phyloP scores from a whole-genome alignment of 1,140 invertebrate species.

The Gryllus bimaculatus region DNA sequence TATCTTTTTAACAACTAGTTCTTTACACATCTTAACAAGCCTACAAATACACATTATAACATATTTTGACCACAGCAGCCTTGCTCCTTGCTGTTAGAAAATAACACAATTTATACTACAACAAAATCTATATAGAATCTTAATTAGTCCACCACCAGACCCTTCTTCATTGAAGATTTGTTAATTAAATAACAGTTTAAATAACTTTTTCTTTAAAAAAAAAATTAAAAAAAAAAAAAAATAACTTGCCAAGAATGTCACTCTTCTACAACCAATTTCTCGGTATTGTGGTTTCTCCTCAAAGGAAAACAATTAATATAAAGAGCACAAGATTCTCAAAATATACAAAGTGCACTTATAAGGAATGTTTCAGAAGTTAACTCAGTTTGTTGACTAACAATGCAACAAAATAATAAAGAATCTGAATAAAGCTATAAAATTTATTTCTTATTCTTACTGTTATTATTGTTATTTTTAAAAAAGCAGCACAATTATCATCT shows the following conservation, averaged over 20 bases:
- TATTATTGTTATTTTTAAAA: background rate
- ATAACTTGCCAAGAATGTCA: slow-evolving; percentile 15
- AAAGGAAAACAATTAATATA: background rate
- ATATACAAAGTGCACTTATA: slow-evolving; percentile 16
- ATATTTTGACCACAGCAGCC: slow-evolving; percentile 23
- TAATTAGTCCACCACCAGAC: slow-evolving; percentile 23
- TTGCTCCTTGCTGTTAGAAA: slow-evolving; percentile 17
- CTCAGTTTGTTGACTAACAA: slow-evolving; percentile 3
- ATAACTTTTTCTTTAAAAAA: slow-evolving; percentile 13
- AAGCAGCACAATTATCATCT: slow-evolving; percentile 13
- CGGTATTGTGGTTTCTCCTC: background rate
- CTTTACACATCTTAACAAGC: slow-evolving; percentile 21
- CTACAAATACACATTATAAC: slow-evolving; percentile 23
- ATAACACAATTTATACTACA: background rate
- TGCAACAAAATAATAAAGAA: slow-evolving; percentile 16
- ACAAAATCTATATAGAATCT: slow-evolving; percentile 7
- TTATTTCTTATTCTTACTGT: slow-evolving; percentile 4
- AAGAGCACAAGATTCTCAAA: background rate
- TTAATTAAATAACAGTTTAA: slow-evolving; percentile 21
- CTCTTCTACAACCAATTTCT: background rate
- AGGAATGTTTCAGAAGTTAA: slow-evolving; percentile 18
- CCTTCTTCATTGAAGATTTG: slow-evolving; percentile 19
- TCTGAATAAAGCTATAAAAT: slow-evolving; percentile 13
- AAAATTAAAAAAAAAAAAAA: slow-evolving; percentile 11
- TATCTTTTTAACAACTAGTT: slow-evolving; percentile 16